Evolutionary conservation across 2,797 vertebrate species (phyloP).

Genomic region (Notolepis coatsorum): DNA sequence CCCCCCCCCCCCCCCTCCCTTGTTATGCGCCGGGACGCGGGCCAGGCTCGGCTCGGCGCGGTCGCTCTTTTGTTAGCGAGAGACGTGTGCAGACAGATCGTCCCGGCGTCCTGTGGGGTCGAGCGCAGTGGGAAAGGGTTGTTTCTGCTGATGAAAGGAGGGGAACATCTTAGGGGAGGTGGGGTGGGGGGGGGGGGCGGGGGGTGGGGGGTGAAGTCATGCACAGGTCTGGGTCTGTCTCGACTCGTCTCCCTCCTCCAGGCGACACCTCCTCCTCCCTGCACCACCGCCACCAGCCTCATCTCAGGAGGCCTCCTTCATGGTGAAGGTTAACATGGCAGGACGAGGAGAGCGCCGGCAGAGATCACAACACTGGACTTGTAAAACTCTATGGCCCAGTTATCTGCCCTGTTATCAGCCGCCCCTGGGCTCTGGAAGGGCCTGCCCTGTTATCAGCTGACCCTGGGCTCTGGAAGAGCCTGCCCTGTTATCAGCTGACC

Average conservation of each 20-base stretch:
- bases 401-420: no score
- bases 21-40: constrained; percentile 32
- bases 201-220: constrained; percentile 3
- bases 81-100: constrained; percentile 24
- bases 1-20: neutral
- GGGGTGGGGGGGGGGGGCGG: constrained; percentile 6
- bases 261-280: constrained; percentile 61
- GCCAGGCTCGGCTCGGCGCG: constrained; percentile 28
- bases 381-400: constrained; percentile 31
- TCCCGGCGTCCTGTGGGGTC: constrained; percentile 53
- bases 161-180: constrained; percentile 10
- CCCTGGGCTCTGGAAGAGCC: no score
- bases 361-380: constrained; percentile 25
- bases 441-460: no score
- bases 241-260: constrained; percentile 41
- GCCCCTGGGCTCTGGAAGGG: no score
- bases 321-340: constrained; percentile 44
- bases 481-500: no score
- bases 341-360: constrained; percentile 35
- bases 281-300: constrained; percentile 54
- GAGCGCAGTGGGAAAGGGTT: neutral
- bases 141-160: constrained; percentile 39
- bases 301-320: constrained; percentile 38
- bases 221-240: constrained; percentile 33
- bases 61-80: constrained; percentile 21